Base-by-base conservation (phyloP, 2,888 invertebrate species). In the Lathronympha strigana region DNA sequence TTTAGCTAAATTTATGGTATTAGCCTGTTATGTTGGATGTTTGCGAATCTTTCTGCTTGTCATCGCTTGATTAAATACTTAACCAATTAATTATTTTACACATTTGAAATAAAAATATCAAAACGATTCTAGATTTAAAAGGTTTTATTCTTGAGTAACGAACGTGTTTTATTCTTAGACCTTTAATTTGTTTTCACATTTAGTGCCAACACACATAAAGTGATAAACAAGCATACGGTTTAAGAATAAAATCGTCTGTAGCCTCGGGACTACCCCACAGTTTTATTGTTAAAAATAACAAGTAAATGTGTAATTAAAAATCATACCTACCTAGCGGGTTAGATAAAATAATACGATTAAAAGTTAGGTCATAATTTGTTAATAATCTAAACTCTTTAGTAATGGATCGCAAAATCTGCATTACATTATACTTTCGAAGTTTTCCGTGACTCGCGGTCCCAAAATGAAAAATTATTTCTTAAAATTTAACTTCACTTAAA, bases 401-500 rank as follows among this genome's bases (percentile, higher is more conserved):
- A n/a, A n/a, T n/a, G 15, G 21, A 58, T 51, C 17, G 23, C 19
- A 58, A 62, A 86, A 82, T 82, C 80, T 83, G 83, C 83, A 84
- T 86, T 82, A 85, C 86, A 83, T 84, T 81, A 76, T 86, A 86
- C 82, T 84, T 84, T 76, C 74, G 76, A 83, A 83, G 81, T 84
- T 81, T 83, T 76, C 77, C 83, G 81, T 82, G 82, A 84, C 78
- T 81, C 69, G 75, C 71, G 73, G 76, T 73, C 79, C 79, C 74
- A 83, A 87, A 88, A 88, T 87, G 82, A 86, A 87, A 88, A 90
- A 88, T 85, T 80, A 86, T 84, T 86, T 86, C 83, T 84, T 84
- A 74, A 86, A 87, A 86, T 88, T 89, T 90, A 85, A 88, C 88
- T 87, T 87, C 86, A 87, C 88, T 90, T 88, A 85, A 90, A 63